These are phyloP conservation scores for Carollia perspicillata DNA, from an alignment of 2,113 vertebrate genomes.

Conservation along the genomic window DNA sequence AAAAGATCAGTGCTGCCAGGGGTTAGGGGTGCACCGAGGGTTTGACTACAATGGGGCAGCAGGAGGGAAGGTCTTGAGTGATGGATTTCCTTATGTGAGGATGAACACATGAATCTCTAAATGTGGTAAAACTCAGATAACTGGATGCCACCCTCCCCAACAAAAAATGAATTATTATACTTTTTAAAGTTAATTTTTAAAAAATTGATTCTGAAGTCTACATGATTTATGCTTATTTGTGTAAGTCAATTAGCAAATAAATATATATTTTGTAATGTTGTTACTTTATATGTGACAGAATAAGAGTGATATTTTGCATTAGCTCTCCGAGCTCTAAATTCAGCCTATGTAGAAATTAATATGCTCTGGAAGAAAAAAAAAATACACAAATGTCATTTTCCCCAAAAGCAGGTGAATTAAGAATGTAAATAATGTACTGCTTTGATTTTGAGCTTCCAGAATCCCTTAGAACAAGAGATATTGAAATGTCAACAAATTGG, in stretches of 20 bases:
- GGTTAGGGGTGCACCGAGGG: fast-evolving
- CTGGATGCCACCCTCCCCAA: fast-evolving
- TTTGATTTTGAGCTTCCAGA: constrained; percentile 56
- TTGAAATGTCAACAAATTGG: constrained; percentile 64
- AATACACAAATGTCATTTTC: constrained; percentile 68
- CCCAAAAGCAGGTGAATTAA: constrained; percentile 68
- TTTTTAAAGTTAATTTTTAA: background rate
- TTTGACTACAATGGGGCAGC: background rate
- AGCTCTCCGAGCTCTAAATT: constrained; percentile 36
- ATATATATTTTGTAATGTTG: background rate
- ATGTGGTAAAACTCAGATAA: background rate
- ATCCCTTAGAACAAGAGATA: constrained; percentile 52
- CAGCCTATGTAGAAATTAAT: constrained; percentile 47
- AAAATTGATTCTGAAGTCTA: background rate
- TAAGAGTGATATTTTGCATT: background rate
- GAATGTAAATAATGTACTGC: constrained; percentile 64
- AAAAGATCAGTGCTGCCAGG: background rate
- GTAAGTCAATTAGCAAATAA: background rate
- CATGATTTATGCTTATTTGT: background rate
- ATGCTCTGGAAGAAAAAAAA: constrained; percentile 48
- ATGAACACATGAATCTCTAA: background rate
- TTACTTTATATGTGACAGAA: background rate
- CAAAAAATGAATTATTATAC: background rate
- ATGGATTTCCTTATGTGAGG: background rate
- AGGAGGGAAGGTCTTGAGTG: background rate